Evolutionary conservation across 1,140 invertebrate genomes (phyloP).

Genomic region (Drosophila navojoa): DNA sequence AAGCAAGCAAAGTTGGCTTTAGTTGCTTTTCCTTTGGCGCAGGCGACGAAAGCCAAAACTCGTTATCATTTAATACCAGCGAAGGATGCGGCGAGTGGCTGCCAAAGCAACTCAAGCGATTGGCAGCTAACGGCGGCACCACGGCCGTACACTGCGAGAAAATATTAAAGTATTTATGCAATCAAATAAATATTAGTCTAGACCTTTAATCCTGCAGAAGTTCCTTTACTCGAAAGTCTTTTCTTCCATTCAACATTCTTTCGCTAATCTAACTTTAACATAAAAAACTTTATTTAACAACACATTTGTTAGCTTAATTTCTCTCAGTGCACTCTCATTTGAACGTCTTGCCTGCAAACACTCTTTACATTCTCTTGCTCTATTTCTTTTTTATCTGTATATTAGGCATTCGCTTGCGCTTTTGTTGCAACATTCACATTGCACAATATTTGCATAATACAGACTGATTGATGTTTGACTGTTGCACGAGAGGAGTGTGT

Average conservation of each 20-base stretch:
- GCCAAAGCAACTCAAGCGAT: constrained; percentile 51
- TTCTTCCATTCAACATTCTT: no score
- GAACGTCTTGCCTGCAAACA: not conserved
- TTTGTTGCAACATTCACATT: constrained; percentile 76
- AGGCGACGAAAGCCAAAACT: constrained; percentile 74
- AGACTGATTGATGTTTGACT: constrained; percentile 76
- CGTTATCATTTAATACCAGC: constrained; percentile 77
- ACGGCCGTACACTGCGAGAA: not conserved
- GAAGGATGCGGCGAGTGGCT: constrained; percentile 38
- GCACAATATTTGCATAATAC: constrained; percentile 77
- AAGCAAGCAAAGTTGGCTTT: constrained; percentile 48
- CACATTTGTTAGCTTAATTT: no score
- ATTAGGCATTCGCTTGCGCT: constrained; percentile 47
- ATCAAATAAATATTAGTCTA: no score
- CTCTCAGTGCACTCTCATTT: no score
- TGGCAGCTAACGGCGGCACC: constrained; percentile 53
- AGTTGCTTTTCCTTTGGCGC: constrained; percentile 13
- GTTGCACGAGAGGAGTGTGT: constrained; percentile 22
- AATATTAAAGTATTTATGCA: no score
- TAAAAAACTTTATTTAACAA: no score
- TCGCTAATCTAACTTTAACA: no score
- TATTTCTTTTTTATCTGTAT: constrained; percentile 16
- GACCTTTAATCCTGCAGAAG: no score
- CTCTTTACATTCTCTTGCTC: not conserved
- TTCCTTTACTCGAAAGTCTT: no score